These are phyloP conservation scores for Cacatua alba DNA, from an alignment of 2,113 vertebrate species.

Conservation along the genomic window DNA sequence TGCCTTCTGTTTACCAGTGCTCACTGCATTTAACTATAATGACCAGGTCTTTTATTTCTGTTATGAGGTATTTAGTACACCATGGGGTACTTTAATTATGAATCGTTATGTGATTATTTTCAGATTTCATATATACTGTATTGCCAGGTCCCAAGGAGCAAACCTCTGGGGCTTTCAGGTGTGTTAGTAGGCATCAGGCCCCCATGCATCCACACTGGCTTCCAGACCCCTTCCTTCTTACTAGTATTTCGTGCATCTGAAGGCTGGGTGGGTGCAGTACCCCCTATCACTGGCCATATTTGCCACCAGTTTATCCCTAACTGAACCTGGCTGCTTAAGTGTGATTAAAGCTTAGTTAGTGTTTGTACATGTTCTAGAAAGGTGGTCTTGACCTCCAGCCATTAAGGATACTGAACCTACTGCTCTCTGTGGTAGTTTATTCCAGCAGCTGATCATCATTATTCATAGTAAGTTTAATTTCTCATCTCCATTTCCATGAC, in stretches of 20 bases:
- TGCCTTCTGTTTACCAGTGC: background rate
- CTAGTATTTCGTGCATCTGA: no score
- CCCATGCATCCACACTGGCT: no score
- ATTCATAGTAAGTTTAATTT: background rate
- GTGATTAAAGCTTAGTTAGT: no score
- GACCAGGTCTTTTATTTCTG: background rate
- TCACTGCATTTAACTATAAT: background rate
- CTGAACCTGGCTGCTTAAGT: no score
- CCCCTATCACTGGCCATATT: no score
- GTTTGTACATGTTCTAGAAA: no score
- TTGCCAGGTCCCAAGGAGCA: no score
- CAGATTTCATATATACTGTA: background rate
- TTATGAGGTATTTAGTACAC: background rate
- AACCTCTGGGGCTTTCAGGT: no score
- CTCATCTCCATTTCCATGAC: background rate
- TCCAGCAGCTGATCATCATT: background rate
- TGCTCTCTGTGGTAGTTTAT: background rate
- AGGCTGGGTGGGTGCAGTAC: no score
- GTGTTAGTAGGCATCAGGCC: no score
- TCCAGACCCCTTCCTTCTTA: no score
- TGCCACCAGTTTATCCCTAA: no score
- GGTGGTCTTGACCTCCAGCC: background rate
- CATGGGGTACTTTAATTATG: background rate
- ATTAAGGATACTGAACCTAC: background rate
- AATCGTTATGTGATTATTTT: background rate